Conservation (phyloP, 2,888 invertebrate genomes). For the Hipparchia sbordonii region DNA sequence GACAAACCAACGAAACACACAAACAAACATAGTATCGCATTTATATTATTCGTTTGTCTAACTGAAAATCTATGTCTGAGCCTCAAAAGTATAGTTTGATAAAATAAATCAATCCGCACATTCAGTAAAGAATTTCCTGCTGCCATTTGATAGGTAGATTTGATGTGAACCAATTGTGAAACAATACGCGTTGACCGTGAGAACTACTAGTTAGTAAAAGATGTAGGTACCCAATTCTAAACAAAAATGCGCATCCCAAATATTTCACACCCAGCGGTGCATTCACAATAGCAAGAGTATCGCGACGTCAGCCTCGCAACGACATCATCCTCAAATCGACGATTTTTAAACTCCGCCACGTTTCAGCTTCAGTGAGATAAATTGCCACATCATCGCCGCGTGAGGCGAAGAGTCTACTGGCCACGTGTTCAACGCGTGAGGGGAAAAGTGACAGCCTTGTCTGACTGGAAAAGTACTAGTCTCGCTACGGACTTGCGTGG, state of each 20-base stretch:
- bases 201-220: slow-evolving; percentile 17
- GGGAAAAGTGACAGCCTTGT: no score
- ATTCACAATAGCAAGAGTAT: neutral
- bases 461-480: no score
- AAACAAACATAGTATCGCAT: no score
- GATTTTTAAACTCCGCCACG: no score
- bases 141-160: slow-evolving; percentile 14
- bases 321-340: no score
- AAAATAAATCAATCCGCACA: slow-evolving; percentile 3
- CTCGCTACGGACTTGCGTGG: no score
- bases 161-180: slow-evolving; percentile 10
- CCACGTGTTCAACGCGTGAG: no score
- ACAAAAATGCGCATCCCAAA: slow-evolving; percentile 24
- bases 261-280: slow-evolving; percentile 26
- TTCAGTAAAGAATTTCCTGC: slow-evolving; percentile 15
- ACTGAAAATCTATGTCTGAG: neutral
- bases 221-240: slow-evolving; percentile 19
- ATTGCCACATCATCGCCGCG: no score
- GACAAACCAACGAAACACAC: no score
- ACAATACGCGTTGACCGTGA: slow-evolving; percentile 23
- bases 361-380: no score
- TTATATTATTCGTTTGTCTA: neutral
- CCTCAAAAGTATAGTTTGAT: neutral
- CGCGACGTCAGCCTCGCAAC: neutral
- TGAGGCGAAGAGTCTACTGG: no score